Evolutionary conservation across 1,140 invertebrate species (phyloP), one percentile per base, ranked within the genome.

Genomic region (Vollenhovia emeryi): DNA sequence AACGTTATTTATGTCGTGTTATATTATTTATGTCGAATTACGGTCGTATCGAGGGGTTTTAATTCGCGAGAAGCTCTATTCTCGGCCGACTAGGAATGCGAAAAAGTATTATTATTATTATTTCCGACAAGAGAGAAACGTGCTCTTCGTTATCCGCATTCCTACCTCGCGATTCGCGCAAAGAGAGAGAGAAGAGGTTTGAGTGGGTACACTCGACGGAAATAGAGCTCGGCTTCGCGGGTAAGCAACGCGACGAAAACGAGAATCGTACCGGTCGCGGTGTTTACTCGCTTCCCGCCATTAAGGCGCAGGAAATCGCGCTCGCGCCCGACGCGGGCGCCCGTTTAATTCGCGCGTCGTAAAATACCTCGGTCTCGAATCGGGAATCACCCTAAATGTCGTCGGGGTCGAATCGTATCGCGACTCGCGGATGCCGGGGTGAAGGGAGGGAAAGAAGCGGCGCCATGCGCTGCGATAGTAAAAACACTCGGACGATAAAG

Each of bases 71-170:
- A 50, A 74, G 0, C 9, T 18, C 68, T 27, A 33, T 21, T 71
- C 18, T 71, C 24, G 15, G 18, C 50, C 15, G 50, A 8, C 50
- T n/a, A 7, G 21, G 13, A 18, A 18, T 48, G 18, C 30, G 13
- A 18, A 27, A 75, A 75, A 75, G 59, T 59, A 40, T 27, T 15
- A 36, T 0, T 27, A 36, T 0, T 66, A 24, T 43, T 66, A 66
- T 66, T 43, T 45, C 36, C 21, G 62, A 66, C 36, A 24, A 40
- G 36, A 66, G 36, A 43, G n/a, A 66, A 21, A 13, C 57, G 52
- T 87, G 68, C 43, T 55, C 52, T 71, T 88, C 86, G 82, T 85
- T 88, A 88, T 88, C 86, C 87, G 79, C 86, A 79, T 85, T 87
- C 86, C 86, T 59, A 40, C 40, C 86, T 64, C n/a, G 45, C 55